Evolutionary conservation across 2,113 vertebrate genomes (phyloP).

Genomic region (Lasiurus cinereus): DNA sequence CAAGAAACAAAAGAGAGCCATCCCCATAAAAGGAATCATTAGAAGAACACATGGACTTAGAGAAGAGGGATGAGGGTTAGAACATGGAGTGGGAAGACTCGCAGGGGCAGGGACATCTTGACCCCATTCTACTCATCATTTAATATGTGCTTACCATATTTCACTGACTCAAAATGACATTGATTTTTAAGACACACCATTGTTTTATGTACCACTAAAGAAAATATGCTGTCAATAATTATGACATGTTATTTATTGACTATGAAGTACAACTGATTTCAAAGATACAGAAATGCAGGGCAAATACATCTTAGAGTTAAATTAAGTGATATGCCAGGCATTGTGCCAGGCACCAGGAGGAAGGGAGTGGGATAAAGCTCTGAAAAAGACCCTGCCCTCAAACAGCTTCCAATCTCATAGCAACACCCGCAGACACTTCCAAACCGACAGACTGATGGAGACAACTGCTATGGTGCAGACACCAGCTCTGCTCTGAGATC

Average conservation of each 20-base stretch:
- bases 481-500: neutral
- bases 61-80: neutral
- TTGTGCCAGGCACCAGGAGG: neutral
- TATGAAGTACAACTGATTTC: neutral
- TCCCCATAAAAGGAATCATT: neutral
- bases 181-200: slow-evolving; percentile 31
- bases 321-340: neutral
- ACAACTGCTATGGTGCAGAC: neutral
- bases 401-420: neutral
- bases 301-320: neutral
- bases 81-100: neutral
- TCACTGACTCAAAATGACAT: neutral
- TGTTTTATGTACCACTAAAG: slow-evolving; percentile 47
- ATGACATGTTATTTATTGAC: neutral
- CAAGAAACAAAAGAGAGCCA: neutral
- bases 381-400: slow-evolving; percentile 29
- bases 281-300: slow-evolving; percentile 26
- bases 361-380: neutral
- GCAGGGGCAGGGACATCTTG: neutral
- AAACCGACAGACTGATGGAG: neutral
- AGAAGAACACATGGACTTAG: neutral
- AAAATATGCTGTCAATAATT: neutral
- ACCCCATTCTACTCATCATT: neutral
- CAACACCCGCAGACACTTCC: neutral
- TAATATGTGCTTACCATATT: neutral